Percentiles rank a stretch among this genome's conserved stretches.
Evolutionary conservation across 2,888 invertebrate genomes (phyloP).

Genomic region (Ornithoptera alexandrae): DNA sequence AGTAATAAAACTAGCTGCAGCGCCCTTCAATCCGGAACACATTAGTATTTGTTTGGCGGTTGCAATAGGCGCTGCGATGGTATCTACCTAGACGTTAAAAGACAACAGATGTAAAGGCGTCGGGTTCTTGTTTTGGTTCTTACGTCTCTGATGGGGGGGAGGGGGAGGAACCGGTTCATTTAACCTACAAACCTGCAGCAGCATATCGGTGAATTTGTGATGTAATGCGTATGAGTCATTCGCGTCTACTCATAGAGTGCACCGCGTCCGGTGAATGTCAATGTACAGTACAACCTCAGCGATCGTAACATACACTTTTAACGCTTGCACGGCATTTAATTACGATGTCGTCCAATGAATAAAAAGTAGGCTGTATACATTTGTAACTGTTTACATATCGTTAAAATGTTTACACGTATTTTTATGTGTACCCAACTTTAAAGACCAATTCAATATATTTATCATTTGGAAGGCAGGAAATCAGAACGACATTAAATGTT

Average conservation of each 20-base stretch:
- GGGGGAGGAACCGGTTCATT: constrained; percentile 14
- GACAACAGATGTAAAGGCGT: too few relatives aligned
- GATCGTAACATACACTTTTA: background rate
- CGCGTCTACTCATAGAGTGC: background rate
- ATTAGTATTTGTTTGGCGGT: too few relatives aligned
- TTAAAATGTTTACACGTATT: too few relatives aligned
- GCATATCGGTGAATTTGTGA: constrained; percentile 4
- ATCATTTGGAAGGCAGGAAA: too few relatives aligned
- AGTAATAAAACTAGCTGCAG: too few relatives aligned
- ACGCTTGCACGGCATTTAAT: background rate
- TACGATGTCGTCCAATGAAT: background rate
- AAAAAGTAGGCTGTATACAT: background rate
- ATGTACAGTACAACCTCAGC: constrained; percentile 6
- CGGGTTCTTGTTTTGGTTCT: background rate
- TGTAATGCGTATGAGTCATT: constrained; percentile 18
- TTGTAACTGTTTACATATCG: background rate
- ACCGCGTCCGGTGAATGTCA: constrained; percentile 2
- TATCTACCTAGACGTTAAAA: too few relatives aligned
- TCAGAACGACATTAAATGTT: too few relatives aligned
- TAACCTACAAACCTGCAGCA: constrained; percentile 25
- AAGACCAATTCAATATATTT: too few relatives aligned
- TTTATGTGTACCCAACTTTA: too few relatives aligned
- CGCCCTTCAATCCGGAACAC: too few relatives aligned
- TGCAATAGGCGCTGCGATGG: too few relatives aligned
- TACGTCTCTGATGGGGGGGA: background rate